phyloP scores from a whole-genome alignment of 2,797 vertebrate genomes.

The Muraenolepis orangiensis region DNA sequence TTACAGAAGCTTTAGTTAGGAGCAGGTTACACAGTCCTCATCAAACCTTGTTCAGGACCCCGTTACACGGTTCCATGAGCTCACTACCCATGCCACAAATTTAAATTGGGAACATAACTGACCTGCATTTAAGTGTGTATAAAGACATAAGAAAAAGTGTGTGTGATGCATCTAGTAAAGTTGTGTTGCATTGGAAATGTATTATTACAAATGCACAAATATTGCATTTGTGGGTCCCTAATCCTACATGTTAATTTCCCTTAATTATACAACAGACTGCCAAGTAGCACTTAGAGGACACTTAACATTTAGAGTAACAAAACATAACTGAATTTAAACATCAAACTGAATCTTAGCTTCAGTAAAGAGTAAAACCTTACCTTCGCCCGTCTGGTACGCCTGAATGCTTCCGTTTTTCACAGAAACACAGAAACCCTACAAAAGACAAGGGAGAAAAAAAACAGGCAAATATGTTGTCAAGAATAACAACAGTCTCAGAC shows the following conservation, averaged over 20 bases:
- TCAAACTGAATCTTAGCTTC: neutral
- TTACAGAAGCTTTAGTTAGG: neutral
- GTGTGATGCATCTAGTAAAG: neutral
- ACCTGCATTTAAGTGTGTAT: neutral
- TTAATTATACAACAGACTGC: neutral
- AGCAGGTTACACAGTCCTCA: neutral
- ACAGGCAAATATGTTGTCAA: conserved; percentile 12
- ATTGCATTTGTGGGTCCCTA: neutral
- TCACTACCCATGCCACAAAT: neutral
- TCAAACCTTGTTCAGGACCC: neutral
- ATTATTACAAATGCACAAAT: no score
- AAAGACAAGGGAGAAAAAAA: conserved; percentile 29
- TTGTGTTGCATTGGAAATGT: neutral
- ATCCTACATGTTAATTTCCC: neutral
- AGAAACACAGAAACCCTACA: conserved; percentile 76
- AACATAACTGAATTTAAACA: neutral
- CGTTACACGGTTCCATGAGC: neutral
- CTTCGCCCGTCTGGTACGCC: conserved; percentile 74
- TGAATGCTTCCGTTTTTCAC: conserved; percentile 77
- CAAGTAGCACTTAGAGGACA: neutral
- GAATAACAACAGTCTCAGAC: conserved; percentile 2
- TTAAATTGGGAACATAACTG: neutral
- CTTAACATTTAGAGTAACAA: neutral
- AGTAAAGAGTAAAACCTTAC: conserved; percentile 62
- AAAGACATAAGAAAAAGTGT: neutral